A percentile compares a stretch with the other conserved stretches of the same genome.
These are phyloP conservation scores for Cydia strobilella DNA, from an alignment of 1,140 invertebrate genomes.

Conservation along the genomic window DNA sequence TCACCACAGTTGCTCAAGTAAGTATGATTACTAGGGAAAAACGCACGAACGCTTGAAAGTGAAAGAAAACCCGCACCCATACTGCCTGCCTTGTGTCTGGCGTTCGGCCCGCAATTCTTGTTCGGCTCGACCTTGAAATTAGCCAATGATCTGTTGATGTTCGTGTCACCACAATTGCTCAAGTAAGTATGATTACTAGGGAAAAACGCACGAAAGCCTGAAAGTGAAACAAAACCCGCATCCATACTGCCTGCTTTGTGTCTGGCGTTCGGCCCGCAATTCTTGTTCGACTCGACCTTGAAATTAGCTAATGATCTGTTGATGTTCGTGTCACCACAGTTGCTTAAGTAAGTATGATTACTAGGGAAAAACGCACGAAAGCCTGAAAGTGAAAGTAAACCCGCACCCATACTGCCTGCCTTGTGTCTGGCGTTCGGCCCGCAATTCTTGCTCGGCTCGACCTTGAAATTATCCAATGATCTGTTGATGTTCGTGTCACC, in stretches of 20 bases:
- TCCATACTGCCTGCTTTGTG: conserved; percentile 89
- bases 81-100: conserved; percentile 86
- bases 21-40: conserved; percentile 37
- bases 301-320: conserved; percentile 93
- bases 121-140: conserved; percentile 91
- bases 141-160: conserved; percentile 92
- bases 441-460: conserved; percentile 89
- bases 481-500: conserved; percentile 94
- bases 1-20: conserved; percentile 86
- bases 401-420: conserved; percentile 88
- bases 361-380: not conserved
- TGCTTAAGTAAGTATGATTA: conserved; percentile 60
- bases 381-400: conserved; percentile 82
- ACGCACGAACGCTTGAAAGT: conserved; percentile 56
- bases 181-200: conserved; percentile 51
- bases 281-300: conserved; percentile 89
- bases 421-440: conserved; percentile 90
- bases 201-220: conserved; percentile 37
- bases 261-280: conserved; percentile 91
- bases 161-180: conserved; percentile 89
- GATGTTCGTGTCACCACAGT: conserved; percentile 93
- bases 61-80: conserved; percentile 87
- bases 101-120: conserved; percentile 92
- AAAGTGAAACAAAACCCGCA: conserved; percentile 83
- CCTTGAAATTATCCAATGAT: conserved; percentile 92